Evolutionary conservation across 2,113 vertebrate genomes (phyloP).

Genomic region (Phalacrocorax carbo): DNA sequence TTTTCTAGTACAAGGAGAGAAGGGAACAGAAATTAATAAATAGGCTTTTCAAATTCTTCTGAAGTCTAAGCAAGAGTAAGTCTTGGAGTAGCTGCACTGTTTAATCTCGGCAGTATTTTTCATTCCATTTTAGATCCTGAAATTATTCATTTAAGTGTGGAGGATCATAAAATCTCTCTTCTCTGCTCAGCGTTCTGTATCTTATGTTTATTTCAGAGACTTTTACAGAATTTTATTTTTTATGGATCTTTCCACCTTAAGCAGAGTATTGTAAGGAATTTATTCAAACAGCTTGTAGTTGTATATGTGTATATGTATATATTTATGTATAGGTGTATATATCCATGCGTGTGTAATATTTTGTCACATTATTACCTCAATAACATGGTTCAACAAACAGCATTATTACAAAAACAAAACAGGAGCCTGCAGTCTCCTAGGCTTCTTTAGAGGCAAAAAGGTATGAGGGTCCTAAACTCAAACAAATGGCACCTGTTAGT

Average conservation of each 20-base stretch:
- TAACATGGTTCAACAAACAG: not conserved
- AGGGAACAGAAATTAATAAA: not conserved
- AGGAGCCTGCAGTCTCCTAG: not conserved
- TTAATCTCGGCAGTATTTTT: slow-evolving; percentile 14
- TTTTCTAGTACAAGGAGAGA: not conserved
- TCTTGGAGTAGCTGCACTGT: not conserved
- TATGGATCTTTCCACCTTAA: not conserved
- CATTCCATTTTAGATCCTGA: not conserved
- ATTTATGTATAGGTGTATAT: not conserved
- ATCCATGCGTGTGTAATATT: not conserved
- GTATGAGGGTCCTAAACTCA: not conserved
- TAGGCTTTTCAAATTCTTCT: slow-evolving; percentile 3
- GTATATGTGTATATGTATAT: not conserved
- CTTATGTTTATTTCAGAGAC: slow-evolving; percentile 5
- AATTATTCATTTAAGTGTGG: slow-evolving; percentile 43
- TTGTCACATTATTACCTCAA: not conserved
- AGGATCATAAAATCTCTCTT: slow-evolving; percentile 32
- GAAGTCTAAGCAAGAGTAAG: not conserved
- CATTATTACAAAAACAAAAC: not conserved
- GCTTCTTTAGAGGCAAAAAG: not conserved
- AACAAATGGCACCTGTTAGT: not conserved
- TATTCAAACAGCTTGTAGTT: not conserved
- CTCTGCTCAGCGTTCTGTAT: slow-evolving; percentile 12
- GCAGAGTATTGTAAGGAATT: not conserved
- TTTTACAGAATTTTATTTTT: not conserved